Base-by-base conservation (phyloP, 1,140 invertebrate genomes). In the Saccostrea echinata region DNA sequence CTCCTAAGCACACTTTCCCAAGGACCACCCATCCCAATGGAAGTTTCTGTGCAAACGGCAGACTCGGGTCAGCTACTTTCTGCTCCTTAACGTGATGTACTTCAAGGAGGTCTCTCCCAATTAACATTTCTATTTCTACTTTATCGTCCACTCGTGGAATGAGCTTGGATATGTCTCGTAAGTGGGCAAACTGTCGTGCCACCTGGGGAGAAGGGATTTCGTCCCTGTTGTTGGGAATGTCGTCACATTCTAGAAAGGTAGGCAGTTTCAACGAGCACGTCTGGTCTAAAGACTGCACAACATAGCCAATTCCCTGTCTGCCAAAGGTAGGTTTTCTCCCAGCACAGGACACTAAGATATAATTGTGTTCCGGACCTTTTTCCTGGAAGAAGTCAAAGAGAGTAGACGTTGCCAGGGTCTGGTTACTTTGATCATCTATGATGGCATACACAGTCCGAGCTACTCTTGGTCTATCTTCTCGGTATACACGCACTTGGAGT, bases 21-120 rank as follows among this genome's bases (percentile, higher is more conserved):
- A n/a, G n/a, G 12, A 91, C 83, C 6, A 88, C 90, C 90, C 90
- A 91, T n/a, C 90, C 90, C 52, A 91, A 61, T 30, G 71, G 18
- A 24, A 91, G 43, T 35, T 84, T 88, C 57, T 91, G 90, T 21
- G 90, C 90, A 64, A 55, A 91, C 3, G 88, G 88, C 21, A 85
- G 64, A 21, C 71, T 21, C 3, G 30, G 35, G 6, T 86, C 85
- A 4, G 82, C 88, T 1, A 51, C 86, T 21, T 52, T 85, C 57
- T 90, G 90, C 8, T 86, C 83, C 51, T 33, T n/a, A 11, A 91
- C 85, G 53, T 87, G 85, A 87, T 90, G 90, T 9, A 55, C 87
- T 83, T 88, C 83, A 21, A 80, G 33, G 13, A 90, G n/a, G 76
- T 91, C 88, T 24, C 88, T 76, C 16, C 88, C 90, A n/a, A n/a